phyloP scores from a whole-genome alignment of 2,888 invertebrate genomes.

The Diadegma fenestrale region DNA sequence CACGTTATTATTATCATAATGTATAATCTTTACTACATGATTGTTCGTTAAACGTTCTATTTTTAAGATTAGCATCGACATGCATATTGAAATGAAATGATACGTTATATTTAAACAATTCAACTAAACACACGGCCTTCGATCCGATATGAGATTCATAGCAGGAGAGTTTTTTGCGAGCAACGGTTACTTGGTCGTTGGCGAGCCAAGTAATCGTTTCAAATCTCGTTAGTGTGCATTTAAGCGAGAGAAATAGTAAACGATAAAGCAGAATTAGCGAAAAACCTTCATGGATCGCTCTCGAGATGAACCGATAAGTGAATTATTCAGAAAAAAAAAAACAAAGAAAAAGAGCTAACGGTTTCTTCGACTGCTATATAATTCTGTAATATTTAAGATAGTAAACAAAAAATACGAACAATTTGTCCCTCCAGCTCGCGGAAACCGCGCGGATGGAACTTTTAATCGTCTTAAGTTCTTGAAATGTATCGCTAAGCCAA shows the following conservation, averaged over 20 bases:
- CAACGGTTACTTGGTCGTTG: slow-evolving; percentile 18
- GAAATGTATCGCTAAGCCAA: slow-evolving; percentile 57
- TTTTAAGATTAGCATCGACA: slow-evolving; percentile 52
- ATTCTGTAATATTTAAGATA: slow-evolving; percentile 47
- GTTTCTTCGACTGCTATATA: slow-evolving; percentile 49
- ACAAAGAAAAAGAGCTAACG: neutral
- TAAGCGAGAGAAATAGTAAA: slow-evolving; percentile 64
- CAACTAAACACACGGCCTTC: slow-evolving; percentile 50
- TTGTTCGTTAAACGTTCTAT: slow-evolving; percentile 65
- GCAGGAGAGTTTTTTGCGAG: slow-evolving; percentile 80
- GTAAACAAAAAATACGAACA: slow-evolving; percentile 30
- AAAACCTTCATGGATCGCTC: neutral
- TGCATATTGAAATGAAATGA: slow-evolving; percentile 40
- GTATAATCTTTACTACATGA: slow-evolving; percentile 56
- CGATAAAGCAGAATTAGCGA: slow-evolving; percentile 19
- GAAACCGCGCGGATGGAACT: slow-evolving; percentile 21
- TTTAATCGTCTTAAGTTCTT: slow-evolving; percentile 55
- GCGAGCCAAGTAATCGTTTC: slow-evolving; percentile 34
- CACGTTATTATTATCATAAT: slow-evolving; percentile 56
- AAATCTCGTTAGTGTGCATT: slow-evolving; percentile 69
- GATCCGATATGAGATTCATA: slow-evolving; percentile 76
- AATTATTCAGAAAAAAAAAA: neutral
- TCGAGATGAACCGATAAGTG: slow-evolving; percentile 11
- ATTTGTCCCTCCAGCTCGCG: slow-evolving; percentile 30
- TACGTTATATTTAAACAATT: slow-evolving; percentile 39